Percentiles rank a stretch among this genome's conserved stretches.
phyloP scores from a whole-genome alignment of 2,797 vertebrate species.

The Danio tinwini region DNA sequence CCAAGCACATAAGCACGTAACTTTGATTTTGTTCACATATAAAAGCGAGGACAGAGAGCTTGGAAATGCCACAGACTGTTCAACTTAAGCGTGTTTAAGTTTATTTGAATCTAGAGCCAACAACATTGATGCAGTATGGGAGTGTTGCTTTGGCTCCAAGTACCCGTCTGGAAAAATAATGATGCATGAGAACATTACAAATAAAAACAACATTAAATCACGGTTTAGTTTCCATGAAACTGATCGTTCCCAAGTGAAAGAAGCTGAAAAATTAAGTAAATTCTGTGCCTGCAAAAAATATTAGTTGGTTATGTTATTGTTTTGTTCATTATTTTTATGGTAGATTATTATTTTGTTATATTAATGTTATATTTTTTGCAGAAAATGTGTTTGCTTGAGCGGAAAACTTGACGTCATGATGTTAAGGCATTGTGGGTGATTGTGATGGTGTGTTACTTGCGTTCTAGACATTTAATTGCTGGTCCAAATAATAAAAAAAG shows the following conservation, averaged over 20 bases:
- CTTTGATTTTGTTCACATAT: constrained; percentile 37
- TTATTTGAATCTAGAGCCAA: no score
- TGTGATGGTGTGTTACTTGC: neutral
- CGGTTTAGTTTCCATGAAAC: neutral
- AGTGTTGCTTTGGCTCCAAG: neutral
- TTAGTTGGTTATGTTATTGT: no score
- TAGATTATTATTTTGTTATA: no score
- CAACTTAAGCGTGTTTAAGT: neutral
- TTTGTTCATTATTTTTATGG: no score
- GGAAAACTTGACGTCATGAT: neutral
- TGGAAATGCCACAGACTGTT: neutral
- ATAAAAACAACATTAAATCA: neutral
- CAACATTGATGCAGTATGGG: no score
- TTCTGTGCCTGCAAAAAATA: neutral
- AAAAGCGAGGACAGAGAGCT: constrained; percentile 43
- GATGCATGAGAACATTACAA: neutral
- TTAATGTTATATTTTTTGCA: neutral
- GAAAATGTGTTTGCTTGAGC: neutral
- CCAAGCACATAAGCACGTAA: constrained; percentile 4
- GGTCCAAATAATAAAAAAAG: neutral
- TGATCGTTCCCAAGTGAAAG: no score
- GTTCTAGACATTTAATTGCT: neutral
- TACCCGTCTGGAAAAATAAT: neutral
- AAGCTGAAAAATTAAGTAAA: neutral
- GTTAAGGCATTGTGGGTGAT: neutral